A percentile compares a stretch with the other conserved stretches of the same genome.
Evolutionary conservation across 2,888 invertebrate species (phyloP).

Genomic region (Dasypolia templi): DNA sequence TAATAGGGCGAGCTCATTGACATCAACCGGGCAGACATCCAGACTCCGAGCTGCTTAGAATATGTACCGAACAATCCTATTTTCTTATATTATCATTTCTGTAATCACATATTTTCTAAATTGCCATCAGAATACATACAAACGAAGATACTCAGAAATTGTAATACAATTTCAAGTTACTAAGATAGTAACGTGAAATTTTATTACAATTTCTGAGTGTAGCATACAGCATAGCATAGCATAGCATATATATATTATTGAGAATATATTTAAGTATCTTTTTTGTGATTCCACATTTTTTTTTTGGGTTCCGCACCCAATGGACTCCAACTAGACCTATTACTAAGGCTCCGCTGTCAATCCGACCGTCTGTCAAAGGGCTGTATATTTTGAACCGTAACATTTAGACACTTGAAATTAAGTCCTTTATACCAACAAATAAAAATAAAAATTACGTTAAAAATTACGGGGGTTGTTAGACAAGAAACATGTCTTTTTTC

Average conservation of each 20-base stretch:
- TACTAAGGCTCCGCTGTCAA: background rate
- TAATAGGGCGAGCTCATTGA: too few relatives aligned
- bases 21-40: too few relatives aligned
- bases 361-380: background rate
- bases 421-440: background rate
- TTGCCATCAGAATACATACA: constrained; percentile 15
- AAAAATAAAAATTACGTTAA: background rate
- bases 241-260: too few relatives aligned
- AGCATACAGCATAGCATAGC: too few relatives aligned
- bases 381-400: background rate
- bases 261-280: too few relatives aligned
- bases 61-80: background rate
- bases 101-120: constrained; percentile 4
- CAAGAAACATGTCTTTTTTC: background rate
- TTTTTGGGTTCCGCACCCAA: background rate
- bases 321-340: background rate
- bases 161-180: too few relatives aligned
- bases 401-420: background rate
- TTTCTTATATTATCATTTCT: constrained; percentile 10
- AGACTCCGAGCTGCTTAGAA: too few relatives aligned
- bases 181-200: constrained; percentile 10
- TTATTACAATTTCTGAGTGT: constrained; percentile 4
- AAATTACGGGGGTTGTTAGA: background rate
- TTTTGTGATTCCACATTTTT: background rate
- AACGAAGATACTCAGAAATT: too few relatives aligned